Evolutionary conservation across 2,113 vertebrate species (phyloP).

Genomic region (Eulemur rufifrons): DNA sequence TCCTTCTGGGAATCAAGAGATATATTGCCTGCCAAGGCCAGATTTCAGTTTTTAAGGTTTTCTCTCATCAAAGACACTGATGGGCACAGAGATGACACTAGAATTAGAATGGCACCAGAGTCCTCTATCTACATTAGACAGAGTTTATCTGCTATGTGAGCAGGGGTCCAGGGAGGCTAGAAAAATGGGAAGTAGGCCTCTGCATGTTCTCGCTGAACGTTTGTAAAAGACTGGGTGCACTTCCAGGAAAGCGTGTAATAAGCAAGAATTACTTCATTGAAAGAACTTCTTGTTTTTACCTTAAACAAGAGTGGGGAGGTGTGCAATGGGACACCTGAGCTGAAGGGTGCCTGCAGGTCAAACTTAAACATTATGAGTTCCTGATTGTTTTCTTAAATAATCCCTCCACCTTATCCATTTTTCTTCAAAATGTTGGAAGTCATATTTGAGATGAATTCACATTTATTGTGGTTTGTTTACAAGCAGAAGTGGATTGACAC

Average conservation of each 20-base stretch:
- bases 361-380: background rate
- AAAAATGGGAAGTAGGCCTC: background rate
- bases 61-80: background rate
- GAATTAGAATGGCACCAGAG: background rate
- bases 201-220: background rate
- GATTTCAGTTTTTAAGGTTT: background rate
- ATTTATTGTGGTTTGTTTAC: background rate
- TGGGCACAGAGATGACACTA: background rate
- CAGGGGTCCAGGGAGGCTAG: background rate
- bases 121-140: background rate
- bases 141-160: background rate
- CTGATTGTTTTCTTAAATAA: background rate
- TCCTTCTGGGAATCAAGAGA: background rate
- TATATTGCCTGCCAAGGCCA: background rate
- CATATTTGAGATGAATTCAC: background rate
- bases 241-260: background rate
- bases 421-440: background rate
- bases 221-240: background rate
- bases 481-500: background rate
- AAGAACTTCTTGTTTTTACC: background rate
- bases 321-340: accelerated
- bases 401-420: background rate
- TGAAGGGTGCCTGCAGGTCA: background rate
- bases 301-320: background rate
- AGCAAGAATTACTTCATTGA: background rate